Evolutionary conservation across 2,888 invertebrate species (phyloP).

Genomic region (Sisyra nigra): DNA sequence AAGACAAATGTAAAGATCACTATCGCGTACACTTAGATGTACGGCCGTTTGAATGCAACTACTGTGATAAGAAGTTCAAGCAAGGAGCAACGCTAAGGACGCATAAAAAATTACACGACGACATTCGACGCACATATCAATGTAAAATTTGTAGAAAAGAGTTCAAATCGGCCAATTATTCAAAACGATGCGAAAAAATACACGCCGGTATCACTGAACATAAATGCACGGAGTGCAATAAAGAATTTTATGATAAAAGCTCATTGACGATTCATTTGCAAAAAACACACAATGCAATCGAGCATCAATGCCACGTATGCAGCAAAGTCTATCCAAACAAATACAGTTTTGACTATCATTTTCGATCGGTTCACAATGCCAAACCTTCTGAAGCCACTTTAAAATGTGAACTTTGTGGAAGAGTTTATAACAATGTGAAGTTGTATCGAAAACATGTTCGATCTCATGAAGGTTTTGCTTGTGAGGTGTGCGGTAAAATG

Average conservation of each 20-base stretch:
- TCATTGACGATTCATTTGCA: constrained; percentile 28
- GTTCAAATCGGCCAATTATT: constrained; percentile 1
- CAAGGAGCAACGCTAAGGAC: neutral
- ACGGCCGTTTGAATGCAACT: constrained; percentile 2
- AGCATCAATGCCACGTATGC: constrained; percentile 31
- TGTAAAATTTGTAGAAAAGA: constrained; percentile 3
- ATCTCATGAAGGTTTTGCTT: constrained; percentile 22
- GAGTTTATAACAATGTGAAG: constrained; percentile 11
- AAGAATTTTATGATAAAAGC: constrained; percentile 27
- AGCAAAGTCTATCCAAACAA: constrained; percentile 28
- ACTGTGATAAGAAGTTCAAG: constrained; percentile 6
- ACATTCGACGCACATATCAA: neutral
- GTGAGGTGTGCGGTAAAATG: constrained; percentile 30
- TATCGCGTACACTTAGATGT: constrained; percentile 3
- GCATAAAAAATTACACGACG: constrained; percentile 4
- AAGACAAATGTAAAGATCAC: constrained; percentile 1
- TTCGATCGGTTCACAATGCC: constrained; percentile 5
- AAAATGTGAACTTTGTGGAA: constrained; percentile 13
- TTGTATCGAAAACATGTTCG: constrained; percentile 3
- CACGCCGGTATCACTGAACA: constrained; percentile 5
- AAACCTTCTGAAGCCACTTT: constrained; percentile 1
- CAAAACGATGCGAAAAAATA: constrained; percentile 11
- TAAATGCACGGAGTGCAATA: constrained; percentile 28
- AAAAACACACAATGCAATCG: constrained; percentile 25
- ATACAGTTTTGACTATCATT: constrained; percentile 2